Conservation (phyloP, 2,888 invertebrate genomes). For the Heliconius ismenius region DNA sequence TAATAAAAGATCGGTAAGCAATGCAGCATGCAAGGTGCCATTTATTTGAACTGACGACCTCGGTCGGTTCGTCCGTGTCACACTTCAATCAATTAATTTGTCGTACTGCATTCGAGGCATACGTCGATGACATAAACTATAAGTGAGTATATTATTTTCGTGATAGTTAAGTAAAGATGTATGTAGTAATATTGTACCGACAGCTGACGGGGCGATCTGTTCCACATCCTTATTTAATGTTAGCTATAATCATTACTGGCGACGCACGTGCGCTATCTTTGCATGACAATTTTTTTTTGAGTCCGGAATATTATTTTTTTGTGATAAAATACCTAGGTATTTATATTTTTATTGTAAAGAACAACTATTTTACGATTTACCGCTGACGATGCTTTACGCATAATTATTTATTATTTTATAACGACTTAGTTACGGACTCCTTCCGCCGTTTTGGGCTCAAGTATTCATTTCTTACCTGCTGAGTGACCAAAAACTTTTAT, state of each 20-base stretch:
- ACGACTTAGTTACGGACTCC: slow-evolving; percentile 51
- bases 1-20: slow-evolving; percentile 66
- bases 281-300: slow-evolving; percentile 62
- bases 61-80: slow-evolving; percentile 50
- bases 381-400: slow-evolving; percentile 52
- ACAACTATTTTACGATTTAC: slow-evolving; percentile 51
- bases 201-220: slow-evolving; percentile 68
- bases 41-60: slow-evolving; percentile 72
- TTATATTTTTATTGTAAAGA: slow-evolving; percentile 53
- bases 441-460: slow-evolving; percentile 65
- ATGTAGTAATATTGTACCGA: slow-evolving; percentile 67
- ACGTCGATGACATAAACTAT: slow-evolving; percentile 68
- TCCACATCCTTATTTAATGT: slow-evolving; percentile 58
- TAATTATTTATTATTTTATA: slow-evolving; percentile 58
- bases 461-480: slow-evolving; percentile 55
- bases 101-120: slow-evolving; percentile 60
- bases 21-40: slow-evolving; percentile 79
- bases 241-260: slow-evolving; percentile 58
- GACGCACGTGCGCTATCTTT: slow-evolving; percentile 56
- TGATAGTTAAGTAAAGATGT: slow-evolving; percentile 75
- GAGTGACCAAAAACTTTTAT: slow-evolving; percentile 60
- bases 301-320: slow-evolving; percentile 47
- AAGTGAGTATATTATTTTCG: slow-evolving; percentile 76
- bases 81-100: slow-evolving; percentile 57
- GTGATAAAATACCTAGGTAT: slow-evolving; percentile 54